phyloP scores from a whole-genome alignment of 2,888 invertebrate genomes.

The Caradrina clavipalpis region DNA sequence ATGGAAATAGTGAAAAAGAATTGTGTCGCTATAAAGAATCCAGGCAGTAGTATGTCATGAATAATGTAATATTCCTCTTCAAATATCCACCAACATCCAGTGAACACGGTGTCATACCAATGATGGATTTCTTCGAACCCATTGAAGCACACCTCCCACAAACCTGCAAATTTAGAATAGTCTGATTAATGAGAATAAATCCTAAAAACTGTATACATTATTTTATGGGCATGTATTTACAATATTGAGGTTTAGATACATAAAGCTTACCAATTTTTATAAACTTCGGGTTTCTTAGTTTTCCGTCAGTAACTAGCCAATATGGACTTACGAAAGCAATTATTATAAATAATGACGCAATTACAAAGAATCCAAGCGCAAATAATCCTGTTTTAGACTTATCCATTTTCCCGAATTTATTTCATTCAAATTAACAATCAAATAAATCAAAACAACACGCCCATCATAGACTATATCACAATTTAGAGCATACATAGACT shows the following conservation, averaged over 20 bases:
- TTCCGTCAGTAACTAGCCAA: constrained; percentile 96
- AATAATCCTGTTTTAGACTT: constrained; percentile 93
- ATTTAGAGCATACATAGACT: no score
- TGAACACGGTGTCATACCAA: constrained; percentile 95
- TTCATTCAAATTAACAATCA: constrained; percentile 17
- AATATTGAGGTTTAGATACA: neutral
- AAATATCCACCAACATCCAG: constrained; percentile 99
- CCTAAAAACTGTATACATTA: neutral
- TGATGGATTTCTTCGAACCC: constrained; percentile 96
- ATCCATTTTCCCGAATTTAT: constrained; percentile 78
- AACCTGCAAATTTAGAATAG: constrained; percentile 90
- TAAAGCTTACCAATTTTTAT: constrained; percentile 93
- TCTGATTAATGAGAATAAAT: neutral
- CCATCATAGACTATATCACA: constrained; percentile 17
- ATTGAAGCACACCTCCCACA: constrained; percentile 98
- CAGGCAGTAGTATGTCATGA: constrained; percentile 96
- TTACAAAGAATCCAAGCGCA: constrained; percentile 92
- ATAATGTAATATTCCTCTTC: constrained; percentile 99
- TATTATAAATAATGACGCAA: constrained; percentile 93
- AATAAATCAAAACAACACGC: constrained; percentile 43
- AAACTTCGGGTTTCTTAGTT: constrained; percentile 94
- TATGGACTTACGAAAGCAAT: constrained; percentile 96
- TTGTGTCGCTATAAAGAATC: constrained; percentile 98
- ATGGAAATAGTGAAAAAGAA: constrained; percentile 97
- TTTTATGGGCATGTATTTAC: no score